Evolutionary conservation across 2,797 vertebrate species (phyloP), one percentile per base, ranked within the genome.

Genomic region (Tenualosa thibaudeaui): DNA sequence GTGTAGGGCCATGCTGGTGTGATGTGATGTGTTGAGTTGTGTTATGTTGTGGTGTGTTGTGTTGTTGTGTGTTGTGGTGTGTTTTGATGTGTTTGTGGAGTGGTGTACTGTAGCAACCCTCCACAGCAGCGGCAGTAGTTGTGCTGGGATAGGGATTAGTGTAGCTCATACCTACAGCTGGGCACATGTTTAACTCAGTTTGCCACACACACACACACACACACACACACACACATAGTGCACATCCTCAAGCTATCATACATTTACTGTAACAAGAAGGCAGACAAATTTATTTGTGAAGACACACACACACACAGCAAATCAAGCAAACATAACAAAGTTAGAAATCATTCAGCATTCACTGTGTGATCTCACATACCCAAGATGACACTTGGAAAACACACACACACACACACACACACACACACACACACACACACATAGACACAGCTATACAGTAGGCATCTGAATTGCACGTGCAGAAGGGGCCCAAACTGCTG

Each of bases 141-240:
- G 31, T 15, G 68, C 12, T 31, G 37, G 68, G 31, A 71, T 3
- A 17, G 84, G 92, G 93, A 95, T 95, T 94, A 95, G 91, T 91
- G 84, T 89, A 91, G 91, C 92, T 92, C 91, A 93, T 93, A 85
- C 92, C 90, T 92, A 93, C 94, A 95, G 93, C 94, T 95, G 94
- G 88, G 91, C 90, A 92, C 91, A 91, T 93, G 89, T 94, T 95
- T 93, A 93, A 92, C 92, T 92, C 93, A 93, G 94, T 95, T 94
- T 93, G 93, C 92, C 9, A 60, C 22, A 60, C 5, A 60, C 58
- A 60, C 22, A 60, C 22, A 60, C 58, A 60, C 22, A 60, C 22
- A 60, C 58, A 60, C 51, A 54, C 51, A 54, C 9, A 12, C 51
- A 54, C 12, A 3, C 51, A 58, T 19, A 58, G 19, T 22, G 56